Evolutionary conservation across 2,888 invertebrate genomes (phyloP).

Genomic region (Coenonympha arcania): DNA sequence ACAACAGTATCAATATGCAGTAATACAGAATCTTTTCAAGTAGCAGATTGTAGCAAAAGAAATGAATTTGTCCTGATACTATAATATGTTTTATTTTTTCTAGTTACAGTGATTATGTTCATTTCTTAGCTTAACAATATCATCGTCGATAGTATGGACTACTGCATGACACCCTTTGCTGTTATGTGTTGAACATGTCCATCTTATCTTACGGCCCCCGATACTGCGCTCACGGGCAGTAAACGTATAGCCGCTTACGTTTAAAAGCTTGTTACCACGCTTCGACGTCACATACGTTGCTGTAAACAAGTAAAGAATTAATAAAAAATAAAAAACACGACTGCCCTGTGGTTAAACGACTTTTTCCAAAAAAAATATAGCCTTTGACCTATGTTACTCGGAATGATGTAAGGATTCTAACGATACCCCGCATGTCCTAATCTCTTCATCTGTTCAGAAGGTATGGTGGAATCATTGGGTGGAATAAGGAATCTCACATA

Average conservation of each 20-base stretch:
- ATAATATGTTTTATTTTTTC: no score
- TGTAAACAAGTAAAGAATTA: not conserved
- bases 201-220: not conserved
- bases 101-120: not conserved
- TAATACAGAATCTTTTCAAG: no score
- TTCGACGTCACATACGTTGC: not conserved
- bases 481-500: not conserved
- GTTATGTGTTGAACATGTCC: not conserved
- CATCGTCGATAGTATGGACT: not conserved
- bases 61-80: no score
- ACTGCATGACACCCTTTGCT: not conserved
- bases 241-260: not conserved
- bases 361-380: not conserved
- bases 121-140: not conserved
- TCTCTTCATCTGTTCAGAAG: not conserved
- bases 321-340: not conserved
- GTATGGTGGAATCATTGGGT: no score
- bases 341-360: slow-evolving; percentile 14
- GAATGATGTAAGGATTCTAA: not conserved
- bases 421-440: not conserved
- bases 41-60: no score
- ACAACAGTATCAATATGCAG: no score
- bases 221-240: not conserved
- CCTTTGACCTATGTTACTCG: no score
- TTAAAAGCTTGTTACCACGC: not conserved